phyloP scores from a whole-genome alignment of 2,113 vertebrate genomes.

The Aramus guarauna region DNA sequence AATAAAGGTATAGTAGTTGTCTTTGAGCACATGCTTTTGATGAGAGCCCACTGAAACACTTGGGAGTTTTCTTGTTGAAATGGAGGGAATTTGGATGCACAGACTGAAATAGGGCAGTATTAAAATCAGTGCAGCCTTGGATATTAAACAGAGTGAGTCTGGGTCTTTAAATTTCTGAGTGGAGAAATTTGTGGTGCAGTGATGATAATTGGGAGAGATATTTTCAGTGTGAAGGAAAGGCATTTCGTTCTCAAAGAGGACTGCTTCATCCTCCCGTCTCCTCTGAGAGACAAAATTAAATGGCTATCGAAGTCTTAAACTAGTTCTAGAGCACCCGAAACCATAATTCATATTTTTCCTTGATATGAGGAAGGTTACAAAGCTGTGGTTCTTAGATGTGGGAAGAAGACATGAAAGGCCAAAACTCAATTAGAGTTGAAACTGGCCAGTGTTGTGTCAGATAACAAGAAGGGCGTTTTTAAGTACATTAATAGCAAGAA shows the following conservation, averaged over 20 bases:
- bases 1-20: neutral
- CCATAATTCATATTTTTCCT: neutral
- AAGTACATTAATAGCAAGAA: neutral
- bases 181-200: neutral
- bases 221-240: neutral
- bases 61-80: neutral
- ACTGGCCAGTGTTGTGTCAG: neutral
- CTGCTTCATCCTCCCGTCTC: neutral
- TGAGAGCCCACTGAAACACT: neutral
- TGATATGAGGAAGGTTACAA: neutral
- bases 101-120: neutral
- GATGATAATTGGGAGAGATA: neutral
- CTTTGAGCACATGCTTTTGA: neutral
- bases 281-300: neutral
- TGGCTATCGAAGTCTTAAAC: neutral
- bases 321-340: neutral
- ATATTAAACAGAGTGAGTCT: neutral
- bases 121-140: neutral
- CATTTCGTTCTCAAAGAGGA: neutral
- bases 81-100: neutral
- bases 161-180: neutral
- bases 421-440: neutral
- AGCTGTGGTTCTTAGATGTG: neutral
- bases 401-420: neutral
- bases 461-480: neutral